phyloP scores from a whole-genome alignment of 2,113 vertebrate genomes.

The Macquaria ambigua region DNA sequence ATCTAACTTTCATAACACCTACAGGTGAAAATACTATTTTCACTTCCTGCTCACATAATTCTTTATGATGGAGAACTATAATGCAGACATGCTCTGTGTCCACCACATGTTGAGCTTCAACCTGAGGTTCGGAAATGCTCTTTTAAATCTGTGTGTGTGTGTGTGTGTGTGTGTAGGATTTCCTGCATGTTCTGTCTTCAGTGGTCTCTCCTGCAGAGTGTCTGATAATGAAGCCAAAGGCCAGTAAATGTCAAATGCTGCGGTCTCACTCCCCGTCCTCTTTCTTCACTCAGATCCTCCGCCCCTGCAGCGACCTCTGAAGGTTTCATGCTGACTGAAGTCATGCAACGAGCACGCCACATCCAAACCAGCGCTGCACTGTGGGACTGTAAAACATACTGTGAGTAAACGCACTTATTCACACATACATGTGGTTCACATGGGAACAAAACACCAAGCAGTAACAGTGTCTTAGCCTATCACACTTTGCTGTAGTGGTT shows the following conservation, averaged over 20 bases:
- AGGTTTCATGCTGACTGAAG: constrained; percentile 32
- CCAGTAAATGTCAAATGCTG: constrained; percentile 79
- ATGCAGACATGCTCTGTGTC: neutral
- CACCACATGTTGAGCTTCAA: constrained; percentile 14
- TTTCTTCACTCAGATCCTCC: constrained; percentile 28
- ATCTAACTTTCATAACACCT: neutral
- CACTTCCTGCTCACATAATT: neutral
- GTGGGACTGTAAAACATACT: neutral
- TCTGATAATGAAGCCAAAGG: constrained; percentile 75
- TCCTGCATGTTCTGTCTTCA: constrained; percentile 31
- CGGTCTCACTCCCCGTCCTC: constrained; percentile 40
- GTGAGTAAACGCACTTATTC: constrained; percentile 1
- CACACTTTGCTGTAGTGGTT: neutral
- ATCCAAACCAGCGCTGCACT: neutral
- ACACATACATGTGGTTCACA: constrained; percentile 1
- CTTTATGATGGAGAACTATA: neutral
- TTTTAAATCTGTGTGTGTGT: constrained; percentile 25
- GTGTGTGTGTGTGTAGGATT: constrained; percentile 18
- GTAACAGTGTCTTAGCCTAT: neutral
- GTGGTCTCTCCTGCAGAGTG: constrained; percentile 55
- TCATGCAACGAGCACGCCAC: neutral
- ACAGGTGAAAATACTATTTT: neutral
- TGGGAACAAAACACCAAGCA: neutral
- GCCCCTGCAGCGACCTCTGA: constrained; percentile 26
- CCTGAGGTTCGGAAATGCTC: neutral